Percentiles rank a stretch among this genome's conserved stretches.
Conservation (phyloP, 2,797 vertebrate genomes). For the Myotis vivesi region DNA sequence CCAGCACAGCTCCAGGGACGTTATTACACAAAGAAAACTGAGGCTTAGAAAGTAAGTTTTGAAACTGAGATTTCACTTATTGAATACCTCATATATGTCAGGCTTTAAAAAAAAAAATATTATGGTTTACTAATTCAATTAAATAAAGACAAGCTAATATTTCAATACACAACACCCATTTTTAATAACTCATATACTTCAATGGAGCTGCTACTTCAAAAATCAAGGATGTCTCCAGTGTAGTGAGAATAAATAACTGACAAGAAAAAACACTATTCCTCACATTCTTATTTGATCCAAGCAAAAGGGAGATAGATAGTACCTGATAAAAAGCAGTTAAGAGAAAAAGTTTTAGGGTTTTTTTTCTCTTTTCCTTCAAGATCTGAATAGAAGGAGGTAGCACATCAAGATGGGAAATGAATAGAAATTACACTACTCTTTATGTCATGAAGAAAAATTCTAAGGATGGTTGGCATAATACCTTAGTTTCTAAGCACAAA, state of each 20-base stretch:
- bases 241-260: background rate
- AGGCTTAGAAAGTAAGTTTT: background rate
- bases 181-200: background rate
- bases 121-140: background rate
- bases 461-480: background rate
- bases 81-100: background rate
- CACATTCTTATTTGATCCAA: slow-evolving; percentile 24
- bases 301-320: background rate
- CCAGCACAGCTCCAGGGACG: background rate
- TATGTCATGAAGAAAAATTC: slow-evolving; percentile 35
- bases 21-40: background rate
- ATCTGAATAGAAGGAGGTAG: slow-evolving; percentile 12
- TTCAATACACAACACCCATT: background rate
- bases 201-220: background rate
- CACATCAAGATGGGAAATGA: background rate
- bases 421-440: background rate
- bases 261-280: background rate
- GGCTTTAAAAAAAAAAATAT: background rate
- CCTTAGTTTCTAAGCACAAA: slow-evolving; percentile 19
- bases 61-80: background rate
- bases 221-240: background rate
- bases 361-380: background rate
- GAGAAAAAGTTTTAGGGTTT: background rate
- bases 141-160: background rate
- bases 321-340: background rate